These are phyloP conservation scores for Doryteuthis pealeii DNA, from an alignment of 1,140 invertebrate species.

Conservation along the genomic window DNA sequence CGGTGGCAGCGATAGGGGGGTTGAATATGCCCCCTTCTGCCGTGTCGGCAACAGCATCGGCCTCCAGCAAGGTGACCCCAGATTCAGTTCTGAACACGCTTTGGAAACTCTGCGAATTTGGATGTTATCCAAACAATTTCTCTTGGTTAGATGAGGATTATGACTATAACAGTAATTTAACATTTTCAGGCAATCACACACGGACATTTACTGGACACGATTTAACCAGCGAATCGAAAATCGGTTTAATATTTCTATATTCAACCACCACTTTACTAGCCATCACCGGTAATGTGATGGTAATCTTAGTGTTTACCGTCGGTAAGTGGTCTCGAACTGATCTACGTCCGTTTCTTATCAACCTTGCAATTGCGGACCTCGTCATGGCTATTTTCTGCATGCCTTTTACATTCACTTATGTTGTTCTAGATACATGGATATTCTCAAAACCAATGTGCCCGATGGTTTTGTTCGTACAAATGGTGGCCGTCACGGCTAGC, in stretches of 20 bases:
- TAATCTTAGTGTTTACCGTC: slow-evolving; percentile 46
- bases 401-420: slow-evolving; percentile 57
- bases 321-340: slow-evolving; percentile 49
- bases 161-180: neutral
- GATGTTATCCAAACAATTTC: neutral
- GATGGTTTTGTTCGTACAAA: slow-evolving; percentile 52
- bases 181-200: neutral
- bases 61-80: neutral
- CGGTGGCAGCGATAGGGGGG: neutral
- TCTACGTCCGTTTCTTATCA: slow-evolving; percentile 70
- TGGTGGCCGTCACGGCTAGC: slow-evolving; percentile 51
- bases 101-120: neutral
- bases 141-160: neutral
- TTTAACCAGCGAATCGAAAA: slow-evolving; percentile 19
- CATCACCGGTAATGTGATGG: slow-evolving; percentile 48
- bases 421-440: slow-evolving; percentile 48
- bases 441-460: slow-evolving; percentile 54
- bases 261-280: slow-evolving; percentile 44
- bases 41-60: neutral
- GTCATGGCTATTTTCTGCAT: slow-evolving; percentile 58
- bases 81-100: neutral
- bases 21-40: neutral
- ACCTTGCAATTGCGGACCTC: slow-evolving; percentile 67
- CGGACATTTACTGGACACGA: neutral
- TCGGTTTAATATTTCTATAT: slow-evolving; percentile 43